Base-by-base conservation (phyloP, 2,888 invertebrate genomes). In the Agonum fuliginosum region DNA sequence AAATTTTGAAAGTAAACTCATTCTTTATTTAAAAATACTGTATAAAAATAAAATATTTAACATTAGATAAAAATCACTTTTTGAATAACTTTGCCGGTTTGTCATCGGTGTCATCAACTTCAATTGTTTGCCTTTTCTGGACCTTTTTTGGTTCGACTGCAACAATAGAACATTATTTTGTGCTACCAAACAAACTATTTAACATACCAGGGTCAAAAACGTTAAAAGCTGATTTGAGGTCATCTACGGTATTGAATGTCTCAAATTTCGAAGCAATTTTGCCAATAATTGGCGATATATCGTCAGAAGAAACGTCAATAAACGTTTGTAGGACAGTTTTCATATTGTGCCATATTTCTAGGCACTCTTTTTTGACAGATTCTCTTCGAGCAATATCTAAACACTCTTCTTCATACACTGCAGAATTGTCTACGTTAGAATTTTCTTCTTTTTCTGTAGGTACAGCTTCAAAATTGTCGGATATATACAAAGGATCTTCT, bases 231-330 rank as follows among this genome's bases (percentile, higher is more conserved):
- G 17, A 20, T 1, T 22, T 37, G 3, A 67, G 41, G 14, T 67
- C 67, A n/a, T 17, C 19, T n/a, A 67, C 67, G 1, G 10, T 14
- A 27, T 58, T 27, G n/a, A 58, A 5, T 8, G 10, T 0, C 2
- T 67, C 41, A 41, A 67, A 67, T n/a, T 67, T 67, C 2, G 67
- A 67, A 41, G 67, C n/a, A n/a, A 67, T 67, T 12, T 67, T 22
- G 10, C 5, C n/a, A 14, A 67, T 4, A 67, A 67, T 22, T 6
- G 67, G 67, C 1, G 20, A 19, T 0, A 67, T 19, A 0, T 67
- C 8, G 10, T 19, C n/a, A 8, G 10, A 8, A 22, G 37, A 41
- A 10, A 10, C 14, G 1, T 5, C 10, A 0, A 20, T 22, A 12
- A 67, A 41, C 37, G 10, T 67, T 41, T 41, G 19, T 19, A 67